These are phyloP conservation scores for Microctonus aethiopoides DNA, from an alignment of 2,888 invertebrate genomes.

Conservation along the genomic window DNA sequence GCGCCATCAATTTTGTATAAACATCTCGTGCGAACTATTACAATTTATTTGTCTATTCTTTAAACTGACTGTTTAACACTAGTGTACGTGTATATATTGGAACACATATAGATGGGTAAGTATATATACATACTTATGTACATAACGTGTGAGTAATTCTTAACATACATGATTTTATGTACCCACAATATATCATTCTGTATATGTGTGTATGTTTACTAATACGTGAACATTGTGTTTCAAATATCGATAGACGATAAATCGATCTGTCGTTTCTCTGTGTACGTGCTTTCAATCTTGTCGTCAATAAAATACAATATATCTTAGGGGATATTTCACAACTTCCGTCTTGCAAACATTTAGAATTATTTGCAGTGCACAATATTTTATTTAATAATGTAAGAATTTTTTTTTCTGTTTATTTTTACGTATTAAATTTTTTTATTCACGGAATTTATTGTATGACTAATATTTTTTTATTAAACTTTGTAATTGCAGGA, in stretches of 20 bases:
- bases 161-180: neutral
- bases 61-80: neutral
- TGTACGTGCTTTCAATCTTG: neutral
- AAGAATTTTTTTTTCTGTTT: no score
- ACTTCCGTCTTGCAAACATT: neutral
- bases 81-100: neutral
- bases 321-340: neutral
- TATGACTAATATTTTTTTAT: no score
- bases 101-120: neutral
- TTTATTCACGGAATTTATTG: no score
- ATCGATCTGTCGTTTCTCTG: neutral
- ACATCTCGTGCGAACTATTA: constrained; percentile 41
- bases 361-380: no score
- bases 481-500: no score
- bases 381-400: no score
- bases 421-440: no score
- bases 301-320: neutral
- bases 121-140: neutral
- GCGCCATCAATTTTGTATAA: neutral
- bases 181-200: neutral
- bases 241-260: neutral
- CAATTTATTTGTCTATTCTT: constrained; percentile 37
- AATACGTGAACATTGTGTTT: neutral
- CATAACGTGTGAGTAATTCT: neutral
- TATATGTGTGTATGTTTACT: neutral